Evolutionary conservation across 2,797 vertebrate species (phyloP).

Genomic region (Tadarida brasiliensis): DNA sequence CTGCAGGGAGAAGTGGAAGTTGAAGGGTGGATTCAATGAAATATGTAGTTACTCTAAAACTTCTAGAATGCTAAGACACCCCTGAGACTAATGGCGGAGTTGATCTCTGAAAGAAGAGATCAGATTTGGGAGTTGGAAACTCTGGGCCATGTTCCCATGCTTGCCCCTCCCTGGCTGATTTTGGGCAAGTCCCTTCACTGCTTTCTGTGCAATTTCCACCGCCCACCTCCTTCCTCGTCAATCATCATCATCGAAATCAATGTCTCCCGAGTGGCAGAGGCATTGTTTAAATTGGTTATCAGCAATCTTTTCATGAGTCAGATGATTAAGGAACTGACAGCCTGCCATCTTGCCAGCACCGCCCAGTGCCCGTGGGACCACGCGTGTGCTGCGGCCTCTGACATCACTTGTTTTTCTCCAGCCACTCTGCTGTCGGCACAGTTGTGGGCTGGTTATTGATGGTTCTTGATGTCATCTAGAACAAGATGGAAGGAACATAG

Average conservation of each 20-base stretch:
- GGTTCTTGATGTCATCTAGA: not conserved
- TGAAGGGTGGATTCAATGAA: not conserved
- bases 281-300: constrained; percentile 77
- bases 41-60: not conserved
- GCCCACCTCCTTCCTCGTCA: constrained; percentile 68
- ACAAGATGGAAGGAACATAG: constrained; percentile 21
- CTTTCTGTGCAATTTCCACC: constrained; percentile 63
- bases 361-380: not conserved
- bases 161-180: constrained; percentile 34
- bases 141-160: not conserved
- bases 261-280: constrained; percentile 66
- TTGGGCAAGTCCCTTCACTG: constrained; percentile 64
- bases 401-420: constrained; percentile 66
- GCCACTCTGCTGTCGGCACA: not conserved
- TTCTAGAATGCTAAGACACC: not conserved
- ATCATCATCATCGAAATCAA: constrained; percentile 46
- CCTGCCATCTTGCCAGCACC: constrained; percentile 4
- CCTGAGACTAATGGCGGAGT: not conserved
- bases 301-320: constrained; percentile 75
- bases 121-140: not conserved
- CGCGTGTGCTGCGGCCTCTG: not conserved
- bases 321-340: constrained; percentile 35
- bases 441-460: not conserved
- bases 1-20: not conserved
- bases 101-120: not conserved